These are phyloP conservation scores for Euborellia annulipes DNA, from an alignment of 1,140 invertebrate genomes.

Conservation along the genomic window DNA sequence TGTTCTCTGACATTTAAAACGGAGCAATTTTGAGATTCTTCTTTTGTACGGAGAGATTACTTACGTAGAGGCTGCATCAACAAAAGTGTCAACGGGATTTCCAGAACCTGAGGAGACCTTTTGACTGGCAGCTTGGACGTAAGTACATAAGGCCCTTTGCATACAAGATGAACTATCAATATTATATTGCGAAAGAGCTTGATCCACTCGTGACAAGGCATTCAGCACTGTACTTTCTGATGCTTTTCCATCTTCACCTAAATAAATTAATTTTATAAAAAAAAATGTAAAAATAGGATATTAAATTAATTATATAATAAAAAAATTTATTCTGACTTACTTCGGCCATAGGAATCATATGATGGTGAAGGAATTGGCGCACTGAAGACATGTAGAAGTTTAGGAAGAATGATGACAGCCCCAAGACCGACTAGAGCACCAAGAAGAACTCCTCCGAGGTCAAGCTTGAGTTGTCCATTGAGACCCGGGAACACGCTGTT, in stretches of 20 bases:
- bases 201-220: conserved; percentile 51
- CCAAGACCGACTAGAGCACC: conserved; percentile 63
- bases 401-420: conserved; percentile 58
- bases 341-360: conserved; percentile 39
- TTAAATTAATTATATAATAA: too few relatives aligned
- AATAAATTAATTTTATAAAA: too few relatives aligned
- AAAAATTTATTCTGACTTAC: conserved; percentile 39
- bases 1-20: neutral
- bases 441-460: conserved; percentile 59
- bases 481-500: neutral
- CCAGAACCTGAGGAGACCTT: conserved; percentile 40
- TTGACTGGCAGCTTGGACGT: conserved; percentile 45
- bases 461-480: conserved; percentile 36
- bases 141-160: conserved; percentile 59
- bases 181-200: conserved; percentile 49
- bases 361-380: conserved; percentile 14
- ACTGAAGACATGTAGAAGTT: conserved; percentile 51
- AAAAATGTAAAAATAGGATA: too few relatives aligned
- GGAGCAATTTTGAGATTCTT: neutral
- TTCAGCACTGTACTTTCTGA: conserved; percentile 25
- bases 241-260: conserved; percentile 41
- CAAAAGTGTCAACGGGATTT: conserved; percentile 44
- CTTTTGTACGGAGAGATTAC: conserved; percentile 16
- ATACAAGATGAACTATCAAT: conserved; percentile 63
- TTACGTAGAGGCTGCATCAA: conserved; percentile 46